Evolutionary conservation across 2,113 vertebrate genomes (phyloP), one percentile per base, ranked within the genome.

Genomic region (Mesocricetus auratus): DNA sequence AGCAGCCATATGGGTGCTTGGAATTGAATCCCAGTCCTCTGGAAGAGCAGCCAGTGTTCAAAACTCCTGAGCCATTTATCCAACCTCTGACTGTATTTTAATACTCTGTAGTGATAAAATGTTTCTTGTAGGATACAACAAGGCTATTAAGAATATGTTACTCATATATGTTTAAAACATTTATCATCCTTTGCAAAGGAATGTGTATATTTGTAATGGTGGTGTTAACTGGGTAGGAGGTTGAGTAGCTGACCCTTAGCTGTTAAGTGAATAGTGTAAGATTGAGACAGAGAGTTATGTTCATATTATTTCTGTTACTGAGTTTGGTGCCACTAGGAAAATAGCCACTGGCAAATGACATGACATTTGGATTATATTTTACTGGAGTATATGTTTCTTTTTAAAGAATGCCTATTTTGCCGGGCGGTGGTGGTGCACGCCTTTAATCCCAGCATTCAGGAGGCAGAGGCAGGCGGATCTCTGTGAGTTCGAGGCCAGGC

Each of bases 291-390:
- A 96, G 47, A 88, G 12, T 79, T n/a, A 96, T 89, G 7, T 31
- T 3, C 5, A 36, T 69, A 89, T 78, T 86, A 91, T 73, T 85
- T 68, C 31, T 92, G 47, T 88, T 39, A 71, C n/a, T 89, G 64
- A 79, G 56, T 89, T 83, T 93, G 29, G 47, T 77, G 82, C 82
- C 29, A 29, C 62, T 71, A 47, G 33, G 53, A 94, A 94, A 95
- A 71, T 66, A 47, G 50, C 53, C 19, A 81, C 71, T 96, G 45
- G 26, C 42, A 92, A 90, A 82, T 42, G 68, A 60, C 56, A 60
- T 60, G 24, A 5, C 45, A 90, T 87, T 93, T 82, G 31, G 45
- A 71, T 91, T 16, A 73, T 26, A 85, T 89, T 88, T 93, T 96
- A 53, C 90, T 58, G 42, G 4, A 87, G 73, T 7, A 45, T 29